phyloP scores from a whole-genome alignment of 2,113 vertebrate species.

The Ameiurus melas region DNA sequence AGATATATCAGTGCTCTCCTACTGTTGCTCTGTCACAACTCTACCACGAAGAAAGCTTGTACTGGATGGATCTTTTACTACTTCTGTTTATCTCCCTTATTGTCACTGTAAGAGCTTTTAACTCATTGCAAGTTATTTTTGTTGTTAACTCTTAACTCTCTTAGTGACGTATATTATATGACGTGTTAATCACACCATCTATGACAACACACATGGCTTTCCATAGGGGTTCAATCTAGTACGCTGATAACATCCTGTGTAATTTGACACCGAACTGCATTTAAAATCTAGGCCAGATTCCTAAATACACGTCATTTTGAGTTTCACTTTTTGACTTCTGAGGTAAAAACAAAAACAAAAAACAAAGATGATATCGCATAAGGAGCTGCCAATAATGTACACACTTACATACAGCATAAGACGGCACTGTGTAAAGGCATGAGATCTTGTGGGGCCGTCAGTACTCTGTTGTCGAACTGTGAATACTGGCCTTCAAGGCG shows the following conservation, averaged over 20 bases:
- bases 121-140: not conserved
- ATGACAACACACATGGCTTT: not conserved
- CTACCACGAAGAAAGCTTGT: not conserved
- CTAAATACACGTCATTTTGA: not conserved
- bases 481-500: not conserved
- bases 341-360: not conserved
- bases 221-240: not conserved
- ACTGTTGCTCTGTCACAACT: not conserved
- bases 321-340: not conserved
- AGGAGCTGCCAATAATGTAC: not conserved
- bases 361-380: too few relatives aligned
- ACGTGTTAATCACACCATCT: not conserved
- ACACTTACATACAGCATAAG: too few relatives aligned
- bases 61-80: not conserved
- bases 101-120: too few relatives aligned
- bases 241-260: not conserved
- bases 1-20: conserved; percentile 41
- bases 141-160: not conserved
- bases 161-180: not conserved
- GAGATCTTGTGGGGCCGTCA: not conserved
- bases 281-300: not conserved
- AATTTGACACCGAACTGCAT: not conserved
- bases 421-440: not conserved
- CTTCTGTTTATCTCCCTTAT: too few relatives aligned
- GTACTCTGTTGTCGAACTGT: not conserved